These are phyloP conservation scores for Incurvaria masculella DNA, from an alignment of 2,888 invertebrate genomes.

Conservation along the genomic window DNA sequence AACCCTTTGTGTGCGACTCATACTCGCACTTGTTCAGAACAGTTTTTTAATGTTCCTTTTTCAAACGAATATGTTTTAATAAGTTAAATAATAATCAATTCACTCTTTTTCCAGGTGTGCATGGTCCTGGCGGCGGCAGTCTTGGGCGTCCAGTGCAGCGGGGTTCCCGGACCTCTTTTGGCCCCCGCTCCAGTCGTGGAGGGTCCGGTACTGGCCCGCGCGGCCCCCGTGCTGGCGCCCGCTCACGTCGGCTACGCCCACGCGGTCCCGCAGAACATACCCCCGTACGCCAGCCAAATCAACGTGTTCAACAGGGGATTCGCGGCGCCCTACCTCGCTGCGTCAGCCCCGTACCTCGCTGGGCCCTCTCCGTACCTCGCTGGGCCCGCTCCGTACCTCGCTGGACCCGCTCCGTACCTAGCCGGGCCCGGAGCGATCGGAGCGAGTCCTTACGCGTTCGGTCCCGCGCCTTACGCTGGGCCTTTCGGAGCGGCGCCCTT, in stretches of 20 bases:
- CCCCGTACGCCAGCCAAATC: constrained; percentile 60
- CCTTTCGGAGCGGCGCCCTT: constrained; percentile 5
- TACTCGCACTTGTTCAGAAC: too few relatives aligned
- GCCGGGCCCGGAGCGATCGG: constrained; percentile 9
- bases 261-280: constrained; percentile 60
- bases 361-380: constrained; percentile 19
- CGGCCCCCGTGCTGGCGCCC: constrained; percentile 48
- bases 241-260: constrained; percentile 56
- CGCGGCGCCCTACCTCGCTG: constrained; percentile 12
- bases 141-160: constrained; percentile 37
- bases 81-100: too few relatives aligned
- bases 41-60: too few relatives aligned
- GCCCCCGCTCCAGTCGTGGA: constrained; percentile 20
- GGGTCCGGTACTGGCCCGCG: constrained; percentile 12
- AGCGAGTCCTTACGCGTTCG: not conserved
- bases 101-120: constrained; percentile 34
- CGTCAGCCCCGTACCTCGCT: constrained; percentile 37
- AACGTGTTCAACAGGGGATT: constrained; percentile 46
- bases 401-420: constrained; percentile 17
- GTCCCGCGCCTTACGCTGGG: constrained; percentile 6
- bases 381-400: constrained; percentile 17
- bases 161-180: constrained; percentile 24
- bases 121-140: constrained; percentile 39
- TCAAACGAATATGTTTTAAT: too few relatives aligned
- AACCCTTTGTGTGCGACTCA: too few relatives aligned